Percentiles rank a stretch among this genome's conserved stretches.
phyloP scores from a whole-genome alignment of 2,888 invertebrate genomes.

The Plagodis pulveraria region DNA sequence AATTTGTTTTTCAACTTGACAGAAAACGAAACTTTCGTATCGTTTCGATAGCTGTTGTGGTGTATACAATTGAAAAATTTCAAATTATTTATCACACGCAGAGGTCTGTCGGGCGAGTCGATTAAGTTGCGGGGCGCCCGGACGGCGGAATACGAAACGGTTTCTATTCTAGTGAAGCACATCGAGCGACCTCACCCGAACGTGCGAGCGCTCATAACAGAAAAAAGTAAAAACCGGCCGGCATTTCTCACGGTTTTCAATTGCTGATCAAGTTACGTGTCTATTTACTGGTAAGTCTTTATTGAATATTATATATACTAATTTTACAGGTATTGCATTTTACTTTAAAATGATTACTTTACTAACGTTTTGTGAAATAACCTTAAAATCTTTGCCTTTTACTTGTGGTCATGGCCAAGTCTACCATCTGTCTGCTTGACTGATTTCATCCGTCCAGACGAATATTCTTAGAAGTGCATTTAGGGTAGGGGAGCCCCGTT shows the following conservation, averaged over 20 bases:
- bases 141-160: slow-evolving; percentile 63
- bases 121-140: slow-evolving; percentile 66
- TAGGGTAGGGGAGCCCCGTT: slow-evolving; percentile 30
- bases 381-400: too few species aligned
- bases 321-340: too few species aligned
- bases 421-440: slow-evolving; percentile 31
- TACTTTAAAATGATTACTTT: too few species aligned
- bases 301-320: neutral
- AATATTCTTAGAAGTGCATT: slow-evolving; percentile 37
- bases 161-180: slow-evolving; percentile 66
- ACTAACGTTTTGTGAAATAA: too few species aligned
- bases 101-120: slow-evolving; percentile 73
- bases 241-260: slow-evolving; percentile 75
- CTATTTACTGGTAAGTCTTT: slow-evolving; percentile 59
- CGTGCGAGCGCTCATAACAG: slow-evolving; percentile 64
- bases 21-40: slow-evolving; percentile 52
- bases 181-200: slow-evolving; percentile 67
- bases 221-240: slow-evolving; percentile 62
- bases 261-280: slow-evolving; percentile 57
- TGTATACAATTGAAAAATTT: slow-evolving; percentile 53
- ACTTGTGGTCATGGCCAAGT: slow-evolving; percentile 33
- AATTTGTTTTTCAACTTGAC: slow-evolving; percentile 40
- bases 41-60: slow-evolving; percentile 52
- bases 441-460: neutral
- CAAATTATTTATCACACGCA: slow-evolving; percentile 56